Evolutionary conservation across 2,113 vertebrate genomes (phyloP), one percentile per base, ranked within the genome.

Genomic region (Lontra canadensis): DNA sequence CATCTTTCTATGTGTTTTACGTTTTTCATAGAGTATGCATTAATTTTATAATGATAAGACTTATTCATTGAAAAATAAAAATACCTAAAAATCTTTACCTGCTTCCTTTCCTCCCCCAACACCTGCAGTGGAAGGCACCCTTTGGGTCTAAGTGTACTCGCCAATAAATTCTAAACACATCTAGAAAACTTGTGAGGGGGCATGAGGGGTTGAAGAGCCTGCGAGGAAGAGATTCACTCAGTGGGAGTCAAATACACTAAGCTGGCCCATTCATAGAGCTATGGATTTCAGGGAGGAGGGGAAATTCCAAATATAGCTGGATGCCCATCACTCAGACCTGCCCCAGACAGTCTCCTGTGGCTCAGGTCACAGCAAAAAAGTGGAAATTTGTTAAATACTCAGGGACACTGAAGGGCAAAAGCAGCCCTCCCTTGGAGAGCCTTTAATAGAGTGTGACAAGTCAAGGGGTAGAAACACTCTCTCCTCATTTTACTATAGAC

Each of bases 51-150:
- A 74, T 52, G 61, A 44, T 76, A 80, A 81, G 1, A 14, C 31
- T 52, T 82, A 52, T 57, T 96, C 93, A 44, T 52, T 96, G 85
- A 73, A 81, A 91, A 95, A 10, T 86, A 29, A 90, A 94, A 86
- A 82, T 49, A 95, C 18, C 65, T 84, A 94, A 87, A 57, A 74
- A 94, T 47, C 49, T 92, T 89, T 59, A 55, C 11, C 25, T 88
- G 15, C 39, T 74, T 78, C 9, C 3, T 5, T 5, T 20, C 34
- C 29, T 7, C 20, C 17, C 17, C 26, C 31, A 34, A 90, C 31
- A 34, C 34, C 44, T 52, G 34, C 39, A 63, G 25, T 20, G 4
- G 31, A 49, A 92, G 18, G 63, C 2, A 10, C 29, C 81, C 15
- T 36, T 82, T 52, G 42, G 81, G 57, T 65, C 31, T 34, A 89